phyloP scores from a whole-genome alignment of 2,797 vertebrate species.

The Gymnocypris eckloni region DNA sequence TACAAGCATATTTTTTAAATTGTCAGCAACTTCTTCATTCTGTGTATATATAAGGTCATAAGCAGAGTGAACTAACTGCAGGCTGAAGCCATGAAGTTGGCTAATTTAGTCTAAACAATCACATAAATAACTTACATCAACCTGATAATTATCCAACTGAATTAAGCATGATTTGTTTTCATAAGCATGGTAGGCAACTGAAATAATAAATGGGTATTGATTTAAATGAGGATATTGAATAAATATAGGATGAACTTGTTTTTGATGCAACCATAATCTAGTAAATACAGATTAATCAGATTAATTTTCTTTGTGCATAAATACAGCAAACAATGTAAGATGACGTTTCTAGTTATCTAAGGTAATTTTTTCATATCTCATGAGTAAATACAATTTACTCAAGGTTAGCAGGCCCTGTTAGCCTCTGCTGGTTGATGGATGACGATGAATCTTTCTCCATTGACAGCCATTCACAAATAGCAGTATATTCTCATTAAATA shows the following conservation, averaged over 20 bases:
- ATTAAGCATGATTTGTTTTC: background rate
- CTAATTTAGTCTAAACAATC: background rate
- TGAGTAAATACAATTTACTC: background rate
- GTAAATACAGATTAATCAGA: background rate
- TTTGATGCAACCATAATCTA: background rate
- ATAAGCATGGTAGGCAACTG: background rate
- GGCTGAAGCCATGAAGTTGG: background rate
- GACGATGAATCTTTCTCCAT: background rate
- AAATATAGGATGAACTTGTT: background rate
- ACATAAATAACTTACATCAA: background rate
- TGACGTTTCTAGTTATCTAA: background rate
- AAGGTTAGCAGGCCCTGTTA: background rate
- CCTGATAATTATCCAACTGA: background rate
- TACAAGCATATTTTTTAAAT: conserved; percentile 20
- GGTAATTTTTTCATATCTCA: background rate
- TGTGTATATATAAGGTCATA: conserved; percentile 40
- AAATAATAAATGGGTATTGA: background rate
- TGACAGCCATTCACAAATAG: background rate
- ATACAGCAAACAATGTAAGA: background rate
- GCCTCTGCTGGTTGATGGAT: background rate
- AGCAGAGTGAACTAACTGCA: conserved; percentile 16
- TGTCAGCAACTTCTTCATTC: conserved; percentile 21
- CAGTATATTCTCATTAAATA: background rate
- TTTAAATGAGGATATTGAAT: background rate
- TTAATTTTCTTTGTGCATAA: background rate